Conservation (phyloP, 2,113 vertebrate species). For the Theristicus caerulescens region DNA sequence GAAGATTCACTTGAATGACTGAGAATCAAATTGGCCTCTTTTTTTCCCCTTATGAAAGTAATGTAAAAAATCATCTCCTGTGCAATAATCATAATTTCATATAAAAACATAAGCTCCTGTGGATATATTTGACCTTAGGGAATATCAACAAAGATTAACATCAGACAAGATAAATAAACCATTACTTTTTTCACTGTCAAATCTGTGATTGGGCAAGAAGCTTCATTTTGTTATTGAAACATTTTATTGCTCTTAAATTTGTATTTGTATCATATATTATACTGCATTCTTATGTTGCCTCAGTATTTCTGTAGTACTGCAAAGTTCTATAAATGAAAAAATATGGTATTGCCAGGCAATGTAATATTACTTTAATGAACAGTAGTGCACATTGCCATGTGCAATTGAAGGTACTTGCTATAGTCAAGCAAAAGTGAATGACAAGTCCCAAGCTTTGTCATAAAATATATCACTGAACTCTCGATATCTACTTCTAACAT, state of each 20-base stretch:
- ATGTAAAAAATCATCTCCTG: not conserved
- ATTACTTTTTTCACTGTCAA: not conserved
- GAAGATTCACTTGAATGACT: not conserved
- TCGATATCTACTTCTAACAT: fast-evolving
- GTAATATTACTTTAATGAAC: not conserved
- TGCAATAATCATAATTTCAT: not conserved
- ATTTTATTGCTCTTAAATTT: not conserved
- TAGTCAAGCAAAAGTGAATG: not conserved
- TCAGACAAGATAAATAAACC: not conserved
- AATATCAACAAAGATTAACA: not conserved
- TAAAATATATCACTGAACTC: not conserved
- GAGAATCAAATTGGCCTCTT: not conserved
- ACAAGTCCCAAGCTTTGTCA: not conserved
- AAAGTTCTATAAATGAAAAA: not conserved
- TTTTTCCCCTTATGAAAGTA: not conserved
- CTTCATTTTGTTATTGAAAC: not conserved
- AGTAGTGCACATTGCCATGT: not conserved
- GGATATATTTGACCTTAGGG: not conserved
- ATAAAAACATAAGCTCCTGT: not conserved
- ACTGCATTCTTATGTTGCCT: not conserved
- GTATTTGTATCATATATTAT: not conserved
- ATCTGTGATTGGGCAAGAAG: not conserved
- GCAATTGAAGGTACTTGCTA: not conserved
- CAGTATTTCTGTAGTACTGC: not conserved
- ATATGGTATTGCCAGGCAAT: not conserved